Percentiles rank a stretch among this genome's conserved stretches.
phyloP scores from a whole-genome alignment of 1,140 invertebrate genomes.

The Chymomyza costata region DNA sequence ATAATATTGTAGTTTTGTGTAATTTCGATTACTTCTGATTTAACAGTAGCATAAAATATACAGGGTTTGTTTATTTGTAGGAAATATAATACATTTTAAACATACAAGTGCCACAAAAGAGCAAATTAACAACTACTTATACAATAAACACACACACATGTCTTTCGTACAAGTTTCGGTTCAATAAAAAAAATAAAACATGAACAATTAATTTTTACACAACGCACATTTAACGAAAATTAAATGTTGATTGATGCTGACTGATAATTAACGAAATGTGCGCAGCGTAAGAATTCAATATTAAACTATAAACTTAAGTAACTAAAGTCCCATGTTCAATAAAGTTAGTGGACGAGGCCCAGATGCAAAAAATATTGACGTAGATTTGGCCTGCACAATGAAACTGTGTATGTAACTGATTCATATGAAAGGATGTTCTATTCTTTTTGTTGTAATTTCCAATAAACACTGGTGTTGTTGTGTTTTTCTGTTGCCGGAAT shows the following conservation, averaged over 20 bases:
- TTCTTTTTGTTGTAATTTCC: constrained; percentile 57
- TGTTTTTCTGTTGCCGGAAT: constrained; percentile 45
- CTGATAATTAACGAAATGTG: constrained; percentile 26
- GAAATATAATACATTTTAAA: constrained; percentile 65
- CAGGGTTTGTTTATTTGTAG: constrained; percentile 55
- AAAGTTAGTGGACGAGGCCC: constrained; percentile 17
- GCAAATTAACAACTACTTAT: constrained; percentile 33
- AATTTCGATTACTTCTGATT: constrained; percentile 45
- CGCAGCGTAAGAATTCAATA: constrained; percentile 37
- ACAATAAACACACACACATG: constrained; percentile 38
- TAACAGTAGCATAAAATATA: constrained; percentile 57
- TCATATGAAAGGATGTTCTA: too few relatives aligned
- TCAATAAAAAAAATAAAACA: constrained; percentile 34
- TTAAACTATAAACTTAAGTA: constrained; percentile 52
- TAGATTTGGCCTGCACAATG: constrained; percentile 28
- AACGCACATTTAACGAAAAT: constrained; percentile 32
- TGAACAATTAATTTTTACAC: constrained; percentile 37
- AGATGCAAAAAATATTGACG: too few relatives aligned
- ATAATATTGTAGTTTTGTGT: constrained; percentile 28
- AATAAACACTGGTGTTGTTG: constrained; percentile 56
- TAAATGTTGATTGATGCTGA: constrained; percentile 29
- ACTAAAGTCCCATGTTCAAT: constrained; percentile 59
- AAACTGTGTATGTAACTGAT: constrained; percentile 45
- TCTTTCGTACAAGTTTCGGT: constrained; percentile 39
- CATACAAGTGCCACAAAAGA: constrained; percentile 46